Evolutionary conservation across 2,888 invertebrate species (phyloP), one percentile per base, ranked within the genome.

Genomic region (Coelopa pilipes): DNA sequence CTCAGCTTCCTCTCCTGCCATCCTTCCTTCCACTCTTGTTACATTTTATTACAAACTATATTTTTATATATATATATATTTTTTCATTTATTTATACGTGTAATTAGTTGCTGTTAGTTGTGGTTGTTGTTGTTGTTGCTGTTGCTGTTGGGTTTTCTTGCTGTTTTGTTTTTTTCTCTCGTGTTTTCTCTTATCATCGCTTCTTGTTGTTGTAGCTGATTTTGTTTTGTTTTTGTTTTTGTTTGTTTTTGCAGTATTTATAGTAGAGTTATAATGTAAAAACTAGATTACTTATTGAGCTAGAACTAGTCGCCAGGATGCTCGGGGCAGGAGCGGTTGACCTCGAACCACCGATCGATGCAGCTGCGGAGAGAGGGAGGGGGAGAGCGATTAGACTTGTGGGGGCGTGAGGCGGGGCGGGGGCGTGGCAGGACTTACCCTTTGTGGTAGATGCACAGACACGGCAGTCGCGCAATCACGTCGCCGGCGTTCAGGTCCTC

Each of bases 391-490:
- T 34, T 34, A 34, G n/a, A n/a, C n/a, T n/a, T n/a, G n/a, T n/a
- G n/a, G n/a, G n/a, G 34, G 34, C 7, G 34, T 2, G 7, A 34
- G 34, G 7, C 4, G 34, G 34, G 34, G 34, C 34, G 34, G 34
- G 34, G 34, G 4, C 4, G 47, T 34, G 45, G 24, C 24, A 60
- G 11, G 63, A 85, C 73, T 89, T 88, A 97, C 97, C 93, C 93
- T 92, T 98, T 99, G 90, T 99, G 99, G 90, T 99, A 99, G 91
- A 99, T 96, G 92, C 99, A 99, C 85, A 99, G 94, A 90, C 99
- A 99, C 86, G 99, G 99, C 89, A 99, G 92, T 88, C 99, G 94
- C 84, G 99, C 99, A 89, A 99, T 99, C 84, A 95, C 94, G 90
- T 99, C 96, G 76, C 99, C 99, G 86, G 96, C 93, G 85, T 92